Evolutionary conservation across 2,888 invertebrate species (phyloP).

Genomic region (Nebria salina): DNA sequence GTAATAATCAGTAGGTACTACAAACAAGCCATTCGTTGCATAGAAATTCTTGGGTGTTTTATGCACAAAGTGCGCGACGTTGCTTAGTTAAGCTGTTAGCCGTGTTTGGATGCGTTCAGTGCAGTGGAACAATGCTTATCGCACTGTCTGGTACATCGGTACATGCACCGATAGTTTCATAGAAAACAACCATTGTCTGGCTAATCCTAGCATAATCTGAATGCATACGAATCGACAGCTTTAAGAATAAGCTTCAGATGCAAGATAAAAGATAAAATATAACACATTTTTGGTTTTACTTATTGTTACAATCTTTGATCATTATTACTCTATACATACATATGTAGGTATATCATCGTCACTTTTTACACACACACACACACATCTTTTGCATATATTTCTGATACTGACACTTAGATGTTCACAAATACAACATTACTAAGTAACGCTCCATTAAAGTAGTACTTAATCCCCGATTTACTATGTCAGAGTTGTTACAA

Average conservation of each 20-base stretch:
- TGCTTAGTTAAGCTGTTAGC: constrained; percentile 1
- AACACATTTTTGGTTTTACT: neutral
- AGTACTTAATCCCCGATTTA: constrained; percentile 62
- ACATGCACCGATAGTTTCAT: constrained; percentile 13
- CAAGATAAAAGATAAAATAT: neutral
- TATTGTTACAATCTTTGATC: neutral
- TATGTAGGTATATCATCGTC: no score
- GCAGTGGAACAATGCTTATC: constrained; percentile 15
- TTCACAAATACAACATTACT: constrained; percentile 40
- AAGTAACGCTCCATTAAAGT: constrained; percentile 56
- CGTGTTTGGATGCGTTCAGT: neutral
- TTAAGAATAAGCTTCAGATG: constrained; percentile 19
- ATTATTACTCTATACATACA: no score
- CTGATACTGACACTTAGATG: neutral
- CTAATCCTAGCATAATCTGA: constrained; percentile 31
- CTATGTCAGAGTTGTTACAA: constrained; percentile 63
- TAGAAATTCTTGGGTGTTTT: neutral
- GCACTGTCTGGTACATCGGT: constrained; percentile 15
- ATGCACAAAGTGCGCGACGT: neutral
- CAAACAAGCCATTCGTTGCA: neutral
- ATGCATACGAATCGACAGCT: constrained; percentile 41
- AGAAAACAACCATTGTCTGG: constrained; percentile 26
- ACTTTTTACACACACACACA: no score
- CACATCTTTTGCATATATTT: no score
- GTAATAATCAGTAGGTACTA: neutral